Percentiles rank a stretch among this genome's conserved stretches.
These are phyloP conservation scores for Apostichopus californicus DNA, from an alignment of 35 echinoderm and acorn worm species.

Conservation along the genomic window DNA sequence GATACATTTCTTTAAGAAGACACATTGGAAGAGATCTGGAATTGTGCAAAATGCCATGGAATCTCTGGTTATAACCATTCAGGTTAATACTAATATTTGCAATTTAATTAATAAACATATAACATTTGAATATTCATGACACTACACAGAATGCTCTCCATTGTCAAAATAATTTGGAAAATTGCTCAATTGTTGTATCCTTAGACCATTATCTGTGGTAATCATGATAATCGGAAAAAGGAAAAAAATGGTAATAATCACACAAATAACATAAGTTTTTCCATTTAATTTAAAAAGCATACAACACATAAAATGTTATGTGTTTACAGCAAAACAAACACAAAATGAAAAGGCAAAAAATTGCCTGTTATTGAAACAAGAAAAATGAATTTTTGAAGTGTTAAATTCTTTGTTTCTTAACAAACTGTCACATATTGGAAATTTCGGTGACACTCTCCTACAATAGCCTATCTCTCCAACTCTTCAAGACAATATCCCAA, in stretches of 20 bases:
- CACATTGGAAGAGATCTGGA: slow-evolving; percentile 42
- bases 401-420: no score
- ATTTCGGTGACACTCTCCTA: no score
- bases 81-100: background rate
- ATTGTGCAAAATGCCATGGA: slow-evolving; percentile 37
- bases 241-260: background rate
- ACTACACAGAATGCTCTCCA: background rate
- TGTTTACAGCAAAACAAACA: background rate
- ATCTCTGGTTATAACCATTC: slow-evolving; percentile 18
- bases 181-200: background rate
- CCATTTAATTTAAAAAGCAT: background rate
- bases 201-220: background rate
- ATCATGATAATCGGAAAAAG: background rate
- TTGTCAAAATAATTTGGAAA: background rate
- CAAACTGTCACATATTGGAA: no score
- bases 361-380: background rate
- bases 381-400: no score
- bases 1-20: slow-evolving; percentile 30
- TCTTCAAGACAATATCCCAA: background rate
- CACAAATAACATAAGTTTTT: slow-evolving; percentile 1
- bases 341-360: background rate
- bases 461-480: background rate
- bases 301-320: background rate
- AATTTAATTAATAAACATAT: background rate
- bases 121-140: background rate